Percentiles rank a stretch among this genome's conserved stretches.
These are phyloP conservation scores for Antedon bifida DNA, from an alignment of 35 echinoderm and acorn worm species.

Conservation along the genomic window DNA sequence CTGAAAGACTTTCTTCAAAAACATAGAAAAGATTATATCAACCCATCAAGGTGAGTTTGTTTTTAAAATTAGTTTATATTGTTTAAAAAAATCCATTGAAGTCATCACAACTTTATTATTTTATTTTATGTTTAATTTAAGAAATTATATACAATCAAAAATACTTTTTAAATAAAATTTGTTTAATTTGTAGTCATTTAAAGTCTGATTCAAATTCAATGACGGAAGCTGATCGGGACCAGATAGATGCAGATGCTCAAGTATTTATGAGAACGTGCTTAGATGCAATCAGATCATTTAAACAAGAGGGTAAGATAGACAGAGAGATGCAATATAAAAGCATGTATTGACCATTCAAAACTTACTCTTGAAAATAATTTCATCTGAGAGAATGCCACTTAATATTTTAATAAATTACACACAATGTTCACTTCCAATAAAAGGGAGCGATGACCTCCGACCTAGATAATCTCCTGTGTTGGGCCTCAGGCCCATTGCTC, in stretches of 20 bases:
- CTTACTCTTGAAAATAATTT: too few relatives aligned
- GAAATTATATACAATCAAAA: not conserved
- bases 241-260: constrained; percentile 92
- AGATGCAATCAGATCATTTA: constrained; percentile 63
- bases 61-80: too few relatives aligned
- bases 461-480: too few relatives aligned
- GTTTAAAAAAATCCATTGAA: too few relatives aligned
- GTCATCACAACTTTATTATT: not conserved
- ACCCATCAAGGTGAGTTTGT: constrained; percentile 80
- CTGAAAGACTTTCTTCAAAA: constrained; percentile 73
- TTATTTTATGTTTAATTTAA: not conserved
- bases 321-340: too few relatives aligned
- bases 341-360: too few relatives aligned
- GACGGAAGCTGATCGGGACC: constrained; percentile 80
- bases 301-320: constrained; percentile 52
- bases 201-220: constrained; percentile 34
- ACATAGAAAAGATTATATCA: constrained; percentile 85
- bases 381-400: too few relatives aligned
- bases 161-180: not conserved
- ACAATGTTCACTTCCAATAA: too few relatives aligned
- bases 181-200: constrained; percentile 36
- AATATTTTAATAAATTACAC: too few relatives aligned
- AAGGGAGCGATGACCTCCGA: too few relatives aligned
- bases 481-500: too few relatives aligned
- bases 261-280: constrained; percentile 85